Conservation (phyloP, 1,140 invertebrate species). For the Diachasmimorpha longicaudata region DNA sequence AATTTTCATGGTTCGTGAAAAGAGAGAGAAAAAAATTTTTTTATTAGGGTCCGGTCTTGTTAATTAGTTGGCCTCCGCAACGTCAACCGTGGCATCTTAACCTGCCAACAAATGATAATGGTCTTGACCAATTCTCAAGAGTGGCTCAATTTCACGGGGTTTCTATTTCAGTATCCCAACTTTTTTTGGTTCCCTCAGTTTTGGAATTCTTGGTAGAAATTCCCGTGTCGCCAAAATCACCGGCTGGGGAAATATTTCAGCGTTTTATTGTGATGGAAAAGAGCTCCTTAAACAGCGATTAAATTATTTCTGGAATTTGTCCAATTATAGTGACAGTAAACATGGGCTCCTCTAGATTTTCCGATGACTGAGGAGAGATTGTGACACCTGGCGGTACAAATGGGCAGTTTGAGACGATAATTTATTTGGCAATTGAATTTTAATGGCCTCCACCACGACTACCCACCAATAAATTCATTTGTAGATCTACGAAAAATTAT, state of each 20-base stretch:
- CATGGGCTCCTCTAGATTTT: not conserved
- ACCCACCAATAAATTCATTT: too few species aligned
- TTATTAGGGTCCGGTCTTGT: constrained; percentile 9
- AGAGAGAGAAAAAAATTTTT: not conserved
- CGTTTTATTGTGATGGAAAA: not conserved
- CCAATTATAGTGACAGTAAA: not conserved
- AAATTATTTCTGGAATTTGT: not conserved
- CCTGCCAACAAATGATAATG: constrained; percentile 8
- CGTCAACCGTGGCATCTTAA: not conserved
- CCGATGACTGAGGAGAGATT: not conserved
- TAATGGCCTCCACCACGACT: too few species aligned
- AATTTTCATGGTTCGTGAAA: constrained; percentile 6
- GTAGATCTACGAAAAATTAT: too few species aligned
- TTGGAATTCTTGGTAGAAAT: constrained; percentile 1
- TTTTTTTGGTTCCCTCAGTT: not conserved
- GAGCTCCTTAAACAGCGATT: not conserved
- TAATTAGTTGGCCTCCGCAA: not conserved
- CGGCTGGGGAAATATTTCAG: not conserved
- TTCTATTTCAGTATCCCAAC: not conserved
- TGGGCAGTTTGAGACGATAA: too few species aligned
- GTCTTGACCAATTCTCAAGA: not conserved
- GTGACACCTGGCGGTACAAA: not conserved
- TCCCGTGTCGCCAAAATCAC: not conserved
- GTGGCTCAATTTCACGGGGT: constrained; percentile 7
- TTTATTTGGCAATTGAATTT: too few species aligned